Evolutionary conservation across 2,888 invertebrate species (phyloP).

Genomic region (Aporophyla lueneburgensis): DNA sequence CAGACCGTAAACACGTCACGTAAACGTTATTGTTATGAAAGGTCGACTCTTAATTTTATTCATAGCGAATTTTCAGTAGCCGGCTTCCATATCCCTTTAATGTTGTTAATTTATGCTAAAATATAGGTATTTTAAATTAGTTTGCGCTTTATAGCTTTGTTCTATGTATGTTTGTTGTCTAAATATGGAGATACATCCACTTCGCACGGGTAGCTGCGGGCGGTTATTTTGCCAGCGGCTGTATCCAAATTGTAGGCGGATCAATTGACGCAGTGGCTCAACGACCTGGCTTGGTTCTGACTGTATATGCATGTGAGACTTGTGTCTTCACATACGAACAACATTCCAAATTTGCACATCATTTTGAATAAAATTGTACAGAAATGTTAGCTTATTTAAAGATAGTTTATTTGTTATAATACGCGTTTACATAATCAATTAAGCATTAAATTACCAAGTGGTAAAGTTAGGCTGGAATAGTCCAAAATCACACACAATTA

Average conservation of each 20-base stretch:
- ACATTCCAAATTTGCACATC: too few relatives aligned
- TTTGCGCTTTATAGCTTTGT: constrained; percentile 24
- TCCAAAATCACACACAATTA: constrained; percentile 6
- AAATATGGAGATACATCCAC: constrained; percentile 24
- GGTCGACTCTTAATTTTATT: constrained; percentile 59
- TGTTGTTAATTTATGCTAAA: constrained; percentile 51
- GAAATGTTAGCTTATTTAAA: background rate
- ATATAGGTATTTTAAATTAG: constrained; percentile 51
- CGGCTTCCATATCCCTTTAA: constrained; percentile 28
- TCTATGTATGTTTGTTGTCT: constrained; percentile 18
- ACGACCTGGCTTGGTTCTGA: background rate
- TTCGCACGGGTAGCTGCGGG: constrained; percentile 4
- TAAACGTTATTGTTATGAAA: constrained; percentile 58
- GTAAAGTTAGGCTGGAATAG: background rate
- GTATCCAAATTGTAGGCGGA: constrained; percentile 10
- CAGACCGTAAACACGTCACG: constrained; percentile 64
- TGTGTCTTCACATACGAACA: background rate
- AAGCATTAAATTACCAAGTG: background rate
- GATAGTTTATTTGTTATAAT: background rate
- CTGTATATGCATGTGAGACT: background rate
- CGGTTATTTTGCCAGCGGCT: constrained; percentile 21
- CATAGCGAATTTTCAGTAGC: constrained; percentile 49
- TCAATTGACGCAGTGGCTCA: constrained; percentile 26
- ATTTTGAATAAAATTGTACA: background rate
- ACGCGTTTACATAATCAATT: background rate